Evolutionary conservation across 2,113 vertebrate genomes (phyloP).

Genomic region (Otis tarda): DNA sequence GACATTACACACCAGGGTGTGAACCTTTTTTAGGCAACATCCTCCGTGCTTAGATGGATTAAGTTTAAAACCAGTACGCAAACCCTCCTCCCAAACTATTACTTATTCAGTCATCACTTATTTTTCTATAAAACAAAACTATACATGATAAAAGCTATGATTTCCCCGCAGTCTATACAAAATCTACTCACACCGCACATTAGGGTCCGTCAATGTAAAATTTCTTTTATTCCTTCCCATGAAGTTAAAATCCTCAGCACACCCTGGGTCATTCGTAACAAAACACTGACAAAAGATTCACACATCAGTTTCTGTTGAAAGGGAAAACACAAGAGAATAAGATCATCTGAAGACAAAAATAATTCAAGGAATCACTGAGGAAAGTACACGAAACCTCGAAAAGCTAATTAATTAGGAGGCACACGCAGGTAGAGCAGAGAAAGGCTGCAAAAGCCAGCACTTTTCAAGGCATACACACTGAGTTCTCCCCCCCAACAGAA

Average conservation of each 20-base stretch:
- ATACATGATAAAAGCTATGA: not conserved
- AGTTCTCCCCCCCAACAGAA: not conserved
- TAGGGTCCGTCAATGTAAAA: not conserved
- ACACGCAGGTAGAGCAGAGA: not conserved
- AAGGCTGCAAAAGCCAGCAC: not conserved
- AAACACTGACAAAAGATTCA: not conserved
- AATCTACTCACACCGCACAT: not conserved
- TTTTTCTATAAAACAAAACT: not conserved
- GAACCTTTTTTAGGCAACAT: not conserved
- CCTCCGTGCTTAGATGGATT: not conserved
- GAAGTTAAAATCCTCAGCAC: not conserved
- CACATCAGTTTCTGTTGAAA: not conserved
- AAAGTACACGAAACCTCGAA: fast-evolving
- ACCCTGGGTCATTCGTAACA: not conserved
- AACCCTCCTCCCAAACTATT: not conserved
- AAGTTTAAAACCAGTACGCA: not conserved
- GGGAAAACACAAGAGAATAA: not conserved
- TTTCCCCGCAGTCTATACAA: not conserved
- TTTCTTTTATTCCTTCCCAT: not conserved
- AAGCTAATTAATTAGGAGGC: not conserved
- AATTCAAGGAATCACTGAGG: not conserved
- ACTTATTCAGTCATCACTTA: not conserved
- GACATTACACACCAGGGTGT: not conserved
- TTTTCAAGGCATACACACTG: not conserved
- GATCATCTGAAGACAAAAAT: not conserved